Evolutionary conservation across 2,888 invertebrate genomes (phyloP).

Genomic region (Sceliomorpha sp.): DNA sequence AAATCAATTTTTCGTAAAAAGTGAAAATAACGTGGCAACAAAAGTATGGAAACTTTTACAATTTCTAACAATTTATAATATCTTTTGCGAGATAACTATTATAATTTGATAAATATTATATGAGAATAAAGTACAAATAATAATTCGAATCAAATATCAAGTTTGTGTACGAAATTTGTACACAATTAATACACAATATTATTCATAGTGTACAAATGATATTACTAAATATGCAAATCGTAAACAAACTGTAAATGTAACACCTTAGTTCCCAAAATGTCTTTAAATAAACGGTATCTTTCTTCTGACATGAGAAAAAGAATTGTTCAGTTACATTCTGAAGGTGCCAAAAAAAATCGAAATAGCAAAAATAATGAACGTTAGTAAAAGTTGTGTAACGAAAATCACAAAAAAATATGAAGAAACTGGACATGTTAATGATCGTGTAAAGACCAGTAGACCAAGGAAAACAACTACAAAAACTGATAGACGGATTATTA

Average conservation of each 20-base stretch:
- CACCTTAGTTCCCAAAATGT: slow-evolving; percentile 9
- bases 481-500: slow-evolving; percentile 1
- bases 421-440: slow-evolving; percentile 9
- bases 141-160: slow-evolving; percentile 1
- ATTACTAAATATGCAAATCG: slow-evolving; percentile 2
- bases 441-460: slow-evolving; percentile 2
- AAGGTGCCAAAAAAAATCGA: slow-evolving; percentile 9
- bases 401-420: slow-evolving; percentile 17
- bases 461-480: background rate
- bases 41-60: slow-evolving; percentile 5
- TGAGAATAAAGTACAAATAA: slow-evolving; percentile 5
- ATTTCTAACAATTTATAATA: slow-evolving; percentile 1
- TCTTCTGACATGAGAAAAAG: slow-evolving; percentile 1
- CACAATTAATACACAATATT: background rate
- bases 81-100: slow-evolving; percentile 8
- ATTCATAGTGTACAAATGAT: background rate
- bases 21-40: too few species aligned
- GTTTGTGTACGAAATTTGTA: slow-evolving; percentile 12
- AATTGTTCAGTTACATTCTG: slow-evolving; percentile 11
- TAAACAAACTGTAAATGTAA: slow-evolving; percentile 7
- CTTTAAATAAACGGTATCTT: slow-evolving; percentile 5
- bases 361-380: slow-evolving; percentile 2
- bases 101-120: slow-evolving; percentile 11
- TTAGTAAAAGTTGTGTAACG: slow-evolving; percentile 8
- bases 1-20: too few species aligned